Base-by-base conservation (phyloP, 1,140 invertebrate species). In the Nephotettix cincticeps region DNA sequence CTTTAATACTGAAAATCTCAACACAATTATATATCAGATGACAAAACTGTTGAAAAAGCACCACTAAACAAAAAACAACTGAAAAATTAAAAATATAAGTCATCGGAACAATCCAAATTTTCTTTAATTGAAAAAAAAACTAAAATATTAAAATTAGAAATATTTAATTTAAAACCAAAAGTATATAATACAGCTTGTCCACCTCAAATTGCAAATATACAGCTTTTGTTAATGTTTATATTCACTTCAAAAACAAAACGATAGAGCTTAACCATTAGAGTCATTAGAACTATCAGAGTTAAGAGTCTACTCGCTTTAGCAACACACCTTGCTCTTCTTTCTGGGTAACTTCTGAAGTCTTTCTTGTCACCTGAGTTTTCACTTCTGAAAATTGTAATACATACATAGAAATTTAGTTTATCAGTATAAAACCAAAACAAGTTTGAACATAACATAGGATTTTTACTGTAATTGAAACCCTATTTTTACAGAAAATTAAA, bases 1-100 rank as follows among this genome's bases (percentile, higher is more conserved):
- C 56, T 61, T 61, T 61, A 61, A 61, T 61, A 29, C 56, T 61
- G 56, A 61, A 61, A 61, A 61, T 61, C 21, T 61, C 56, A 61
- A 61, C 56, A 61, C 4, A 61, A 61, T 27, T 61, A 61, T 27
- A 28, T 61, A 61, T 51, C 19, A n/a, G 6, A 29, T 61, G 56
- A 61, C 56, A 61, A 61, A 61, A 27, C n/a, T 61, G 23, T 23
- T 51, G 25, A 27, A 61, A 61, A 61, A 23, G 47, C 14, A 61
- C 23, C 14, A 61, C 56, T 61, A 61, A 25, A 28, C 21, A 61
- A 61, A 29, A 27, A 25, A 27, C 2, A 61, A 61, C 56, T 36
- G 32, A 36, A 36, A 36, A 36, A 36, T 36, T 6, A 36, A 36
- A 4, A 6, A 4, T 36, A 36, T 36, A 14, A 36, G 4, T 36